Percentiles rank a stretch among this genome's conserved stretches.
Evolutionary conservation across 2,797 vertebrate genomes (phyloP).

Genomic region (Acanthurus lineatus): DNA sequence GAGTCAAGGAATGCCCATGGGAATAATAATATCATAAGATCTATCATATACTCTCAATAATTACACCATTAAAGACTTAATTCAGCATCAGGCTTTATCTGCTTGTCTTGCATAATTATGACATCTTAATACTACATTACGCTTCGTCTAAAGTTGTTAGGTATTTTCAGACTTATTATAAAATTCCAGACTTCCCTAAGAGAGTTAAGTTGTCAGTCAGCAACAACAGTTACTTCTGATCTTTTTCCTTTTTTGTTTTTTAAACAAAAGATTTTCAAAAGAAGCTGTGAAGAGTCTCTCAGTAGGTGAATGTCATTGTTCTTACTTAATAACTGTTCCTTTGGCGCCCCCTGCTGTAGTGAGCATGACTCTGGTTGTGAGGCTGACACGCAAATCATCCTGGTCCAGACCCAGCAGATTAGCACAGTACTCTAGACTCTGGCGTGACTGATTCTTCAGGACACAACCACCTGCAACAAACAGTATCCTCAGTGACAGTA

Average conservation of each 20-base stretch:
- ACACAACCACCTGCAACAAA: constrained; percentile 91
- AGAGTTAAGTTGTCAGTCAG: neutral
- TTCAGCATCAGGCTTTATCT: constrained; percentile 11
- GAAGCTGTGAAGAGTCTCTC: neutral
- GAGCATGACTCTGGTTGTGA: constrained; percentile 97
- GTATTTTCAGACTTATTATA: constrained; percentile 29
- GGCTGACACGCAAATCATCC: constrained; percentile 94
- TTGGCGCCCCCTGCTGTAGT: constrained; percentile 99
- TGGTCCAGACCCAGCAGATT: constrained; percentile 93
- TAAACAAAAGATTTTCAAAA: neutral
- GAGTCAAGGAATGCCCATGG: neutral
- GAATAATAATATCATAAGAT: neutral
- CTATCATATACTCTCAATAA: constrained; percentile 2
- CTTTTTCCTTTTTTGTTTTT: no score
- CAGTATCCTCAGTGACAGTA: neutral
- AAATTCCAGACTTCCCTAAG: neutral
- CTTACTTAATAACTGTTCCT: constrained; percentile 99
- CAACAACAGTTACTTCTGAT: neutral
- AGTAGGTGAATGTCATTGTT: neutral
- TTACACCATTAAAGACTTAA: constrained; percentile 20
- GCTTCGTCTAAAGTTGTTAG: constrained; percentile 29
- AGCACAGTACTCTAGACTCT: constrained; percentile 91
- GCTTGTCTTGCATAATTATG: neutral
- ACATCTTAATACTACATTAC: neutral
- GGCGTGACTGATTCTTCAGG: constrained; percentile 89